A percentile compares a stretch with the other conserved stretches of the same genome.
phyloP scores from a whole-genome alignment of 2,888 invertebrate genomes.

The Lissocephala sabroskyi region DNA sequence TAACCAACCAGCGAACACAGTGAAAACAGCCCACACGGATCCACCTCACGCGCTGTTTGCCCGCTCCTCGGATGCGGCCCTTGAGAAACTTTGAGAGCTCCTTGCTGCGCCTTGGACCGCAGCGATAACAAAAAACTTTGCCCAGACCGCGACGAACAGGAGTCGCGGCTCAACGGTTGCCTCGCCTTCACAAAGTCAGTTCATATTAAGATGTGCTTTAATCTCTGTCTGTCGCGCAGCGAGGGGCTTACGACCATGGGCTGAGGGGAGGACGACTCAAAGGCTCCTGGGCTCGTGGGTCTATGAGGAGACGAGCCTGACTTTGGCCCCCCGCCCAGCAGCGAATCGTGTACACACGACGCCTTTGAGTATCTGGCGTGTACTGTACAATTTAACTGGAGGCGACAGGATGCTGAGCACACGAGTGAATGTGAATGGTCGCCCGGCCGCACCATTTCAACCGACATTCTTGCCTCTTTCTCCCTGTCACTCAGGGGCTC shows the following conservation, averaged over 20 bases:
- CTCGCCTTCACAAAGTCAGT: slow-evolving; percentile 19
- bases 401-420: slow-evolving; percentile 42
- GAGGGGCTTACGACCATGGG: background rate
- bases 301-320: too few relatives aligned
- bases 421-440: slow-evolving; percentile 15
- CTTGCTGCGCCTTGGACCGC: background rate
- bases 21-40: slow-evolving; percentile 6
- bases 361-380: slow-evolving; percentile 46
- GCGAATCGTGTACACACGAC: slow-evolving; percentile 29
- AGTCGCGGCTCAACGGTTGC: background rate
- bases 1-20: too few relatives aligned
- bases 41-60: too few relatives aligned
- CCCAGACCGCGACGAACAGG: background rate
- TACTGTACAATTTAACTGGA: slow-evolving; percentile 48
- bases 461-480: slow-evolving; percentile 6
- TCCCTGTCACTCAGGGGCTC: background rate
- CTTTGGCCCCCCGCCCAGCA: slow-evolving; percentile 3
- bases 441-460: slow-evolving; percentile 22
- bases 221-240: slow-evolving; percentile 30
- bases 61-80: too few relatives aligned
- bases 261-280: too few relatives aligned
- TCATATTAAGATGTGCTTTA: slow-evolving; percentile 49
- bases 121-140: background rate
- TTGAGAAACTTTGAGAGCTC: background rate
- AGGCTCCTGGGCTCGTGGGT: slow-evolving; percentile 3